Evolutionary conservation across 1,140 invertebrate genomes (phyloP).

Genomic region (Saccostrea echinata): DNA sequence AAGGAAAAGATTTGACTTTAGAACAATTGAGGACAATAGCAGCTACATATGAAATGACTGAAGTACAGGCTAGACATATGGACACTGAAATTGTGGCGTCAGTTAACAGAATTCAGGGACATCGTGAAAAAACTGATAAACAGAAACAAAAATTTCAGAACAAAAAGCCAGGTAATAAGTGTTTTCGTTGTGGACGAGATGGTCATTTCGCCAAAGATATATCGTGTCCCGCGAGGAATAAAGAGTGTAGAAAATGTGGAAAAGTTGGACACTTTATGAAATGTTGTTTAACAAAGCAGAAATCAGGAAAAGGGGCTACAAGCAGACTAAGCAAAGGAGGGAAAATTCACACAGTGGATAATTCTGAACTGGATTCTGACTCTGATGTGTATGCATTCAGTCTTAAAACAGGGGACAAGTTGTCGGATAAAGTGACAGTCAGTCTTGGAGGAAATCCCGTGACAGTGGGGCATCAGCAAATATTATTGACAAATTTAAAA

Average conservation of each 20-base stretch:
- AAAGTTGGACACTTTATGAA: slow-evolving; percentile 43
- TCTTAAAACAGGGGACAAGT: not conserved
- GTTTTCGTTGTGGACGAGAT: slow-evolving; percentile 49
- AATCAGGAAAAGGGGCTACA: not conserved
- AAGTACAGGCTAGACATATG: slow-evolving; percentile 33
- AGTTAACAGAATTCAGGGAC: not conserved
- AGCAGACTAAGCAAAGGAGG: too few relatives aligned
- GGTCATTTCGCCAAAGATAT: slow-evolving; percentile 44
- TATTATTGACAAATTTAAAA: slow-evolving; percentile 52
- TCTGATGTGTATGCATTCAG: slow-evolving; percentile 23
- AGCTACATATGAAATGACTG: not conserved
- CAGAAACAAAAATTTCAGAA: not conserved
- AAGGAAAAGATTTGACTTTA: slow-evolving; percentile 44
- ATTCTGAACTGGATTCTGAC: not conserved
- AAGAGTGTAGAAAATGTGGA: slow-evolving; percentile 46
- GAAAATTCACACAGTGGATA: not conserved
- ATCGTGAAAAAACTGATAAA: not conserved
- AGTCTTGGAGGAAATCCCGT: slow-evolving; percentile 43
- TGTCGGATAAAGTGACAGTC: slow-evolving; percentile 14
- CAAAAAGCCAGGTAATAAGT: too few relatives aligned
- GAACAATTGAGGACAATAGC: slow-evolving; percentile 48
- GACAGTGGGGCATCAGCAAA: slow-evolving; percentile 57
- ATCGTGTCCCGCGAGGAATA: slow-evolving; percentile 49
- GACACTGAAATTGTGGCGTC: not conserved
- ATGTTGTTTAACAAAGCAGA: slow-evolving; percentile 48